These are phyloP conservation scores for Nyctibius bracteatus DNA, from an alignment of 2,113 vertebrate genomes.

Conservation along the genomic window DNA sequence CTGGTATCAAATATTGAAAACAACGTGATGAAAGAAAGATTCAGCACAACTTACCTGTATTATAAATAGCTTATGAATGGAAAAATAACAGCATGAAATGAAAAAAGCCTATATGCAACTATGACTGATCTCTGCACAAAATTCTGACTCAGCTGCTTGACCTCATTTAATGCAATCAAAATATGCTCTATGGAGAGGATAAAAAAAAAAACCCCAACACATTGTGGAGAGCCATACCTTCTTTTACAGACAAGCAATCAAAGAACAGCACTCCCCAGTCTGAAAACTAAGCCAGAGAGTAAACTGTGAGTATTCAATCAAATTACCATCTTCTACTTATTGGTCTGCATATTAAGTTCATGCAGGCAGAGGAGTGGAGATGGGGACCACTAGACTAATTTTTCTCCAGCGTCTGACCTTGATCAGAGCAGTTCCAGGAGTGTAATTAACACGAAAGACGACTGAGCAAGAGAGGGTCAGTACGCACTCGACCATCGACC, in stretches of 20 bases:
- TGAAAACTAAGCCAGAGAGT: neutral
- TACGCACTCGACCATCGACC: rapidly evolving
- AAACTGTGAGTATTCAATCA: neutral
- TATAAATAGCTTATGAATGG: neutral
- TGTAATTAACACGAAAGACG: neutral
- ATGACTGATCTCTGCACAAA: neutral
- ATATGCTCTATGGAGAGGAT: neutral
- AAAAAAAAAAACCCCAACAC: neutral
- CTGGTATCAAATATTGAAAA: neutral
- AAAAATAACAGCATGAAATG: neutral
- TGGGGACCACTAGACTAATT: neutral
- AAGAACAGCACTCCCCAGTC: neutral
- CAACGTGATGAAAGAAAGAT: neutral
- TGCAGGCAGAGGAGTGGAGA: neutral
- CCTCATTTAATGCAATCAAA: neutral
- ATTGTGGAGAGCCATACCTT: neutral
- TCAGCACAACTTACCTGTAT: neutral
- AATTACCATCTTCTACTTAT: neutral
- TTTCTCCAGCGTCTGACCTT: neutral
- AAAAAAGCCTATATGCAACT: neutral
- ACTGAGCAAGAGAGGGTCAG: neutral
- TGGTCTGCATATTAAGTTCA: neutral
- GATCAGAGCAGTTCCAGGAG: neutral
- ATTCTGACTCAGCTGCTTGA: neutral
- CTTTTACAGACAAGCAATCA: neutral